Base-by-base conservation (phyloP, 2,888 invertebrate species). In the Mesorhabditis belari region DNA sequence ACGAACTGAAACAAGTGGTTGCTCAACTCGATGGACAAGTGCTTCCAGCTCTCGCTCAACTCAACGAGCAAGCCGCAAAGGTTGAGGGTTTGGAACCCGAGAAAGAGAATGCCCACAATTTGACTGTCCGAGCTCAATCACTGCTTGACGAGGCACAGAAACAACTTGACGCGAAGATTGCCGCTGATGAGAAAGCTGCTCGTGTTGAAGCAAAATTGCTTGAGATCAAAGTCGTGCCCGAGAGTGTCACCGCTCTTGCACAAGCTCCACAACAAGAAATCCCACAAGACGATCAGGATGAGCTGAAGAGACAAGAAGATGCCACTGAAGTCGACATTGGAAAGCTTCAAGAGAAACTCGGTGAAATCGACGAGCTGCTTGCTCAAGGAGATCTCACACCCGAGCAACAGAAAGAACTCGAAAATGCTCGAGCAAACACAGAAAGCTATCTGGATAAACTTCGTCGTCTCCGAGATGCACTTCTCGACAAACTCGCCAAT, bases 111-210 rank as follows among this genome's bases (percentile, higher is more conserved):
- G 56, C 56, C 9, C 27, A 56, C 19, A 23, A 35, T 5, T 35
- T 56, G 12, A 9, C 12, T 17, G 2, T n/a, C 44, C 12, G n/a
- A n/a, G 44, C 44, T 35, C 44, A 35, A 35, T 9, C 27, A 23
- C 56, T 27, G 29, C 56, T n/a, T 9, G 44, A 9, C 29, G 58
- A 58, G 17, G 5, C 50, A 17, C 58, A 58, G 58, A 58, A n/a
- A 58, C 44, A 56, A n/a, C 35, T 56, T n/a, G 17, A 17, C n/a
- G 44, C 12, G 12, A 9, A 35, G 44, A 35, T 35, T 9, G 44
- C 44, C 44, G 44, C 44, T n/a, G 44, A 35, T 35, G 44, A 35
- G 44, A 35, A 35, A n/a, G 44, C 44, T 0, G 44, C 44, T 35
- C 44, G 44, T 17, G 44, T 35, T n/a, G 44, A 35, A 35, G 44